phyloP scores from a whole-genome alignment of 1,140 invertebrate genomes.

The Octopus bimaculoides region DNA sequence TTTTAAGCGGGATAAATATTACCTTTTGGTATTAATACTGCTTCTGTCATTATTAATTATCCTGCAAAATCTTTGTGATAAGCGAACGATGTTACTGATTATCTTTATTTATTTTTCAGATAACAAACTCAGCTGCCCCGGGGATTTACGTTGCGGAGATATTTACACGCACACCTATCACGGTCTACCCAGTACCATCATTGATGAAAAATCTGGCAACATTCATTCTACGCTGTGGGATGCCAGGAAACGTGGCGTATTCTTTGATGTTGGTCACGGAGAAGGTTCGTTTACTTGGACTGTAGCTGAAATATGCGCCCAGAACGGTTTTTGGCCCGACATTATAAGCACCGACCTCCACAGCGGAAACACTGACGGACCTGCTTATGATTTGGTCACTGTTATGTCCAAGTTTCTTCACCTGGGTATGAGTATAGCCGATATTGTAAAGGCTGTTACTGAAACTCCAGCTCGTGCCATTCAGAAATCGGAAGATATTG shows the following conservation, averaged over 20 bases:
- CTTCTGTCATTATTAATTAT: no score
- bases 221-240: slow-evolving; percentile 35
- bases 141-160: slow-evolving; percentile 38
- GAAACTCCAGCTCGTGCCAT: slow-evolving; percentile 39
- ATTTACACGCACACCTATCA: slow-evolving; percentile 48
- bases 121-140: slow-evolving; percentile 35
- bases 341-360: slow-evolving; percentile 48
- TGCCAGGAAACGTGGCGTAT: slow-evolving; percentile 40
- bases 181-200: slow-evolving; percentile 29
- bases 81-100: not conserved
- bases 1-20: no score
- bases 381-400: slow-evolving; percentile 42
- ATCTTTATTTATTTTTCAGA: slow-evolving; percentile 20
- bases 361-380: slow-evolving; percentile 35
- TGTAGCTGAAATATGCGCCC: slow-evolving; percentile 35
- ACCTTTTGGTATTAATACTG: no score
- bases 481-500: slow-evolving; percentile 26
- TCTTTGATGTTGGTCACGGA: slow-evolving; percentile 51
- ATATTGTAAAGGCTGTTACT: slow-evolving; percentile 43
- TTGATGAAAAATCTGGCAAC: slow-evolving; percentile 26
- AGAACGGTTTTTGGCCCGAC: slow-evolving; percentile 44
- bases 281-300: slow-evolving; percentile 47
- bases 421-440: slow-evolving; percentile 43
- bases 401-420: slow-evolving; percentile 51
- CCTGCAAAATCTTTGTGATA: not conserved